Percentiles rank a stretch among this genome's conserved stretches.
Evolutionary conservation across 2,113 vertebrate genomes (phyloP).

Genomic region (Bostrychus sinensis): DNA sequence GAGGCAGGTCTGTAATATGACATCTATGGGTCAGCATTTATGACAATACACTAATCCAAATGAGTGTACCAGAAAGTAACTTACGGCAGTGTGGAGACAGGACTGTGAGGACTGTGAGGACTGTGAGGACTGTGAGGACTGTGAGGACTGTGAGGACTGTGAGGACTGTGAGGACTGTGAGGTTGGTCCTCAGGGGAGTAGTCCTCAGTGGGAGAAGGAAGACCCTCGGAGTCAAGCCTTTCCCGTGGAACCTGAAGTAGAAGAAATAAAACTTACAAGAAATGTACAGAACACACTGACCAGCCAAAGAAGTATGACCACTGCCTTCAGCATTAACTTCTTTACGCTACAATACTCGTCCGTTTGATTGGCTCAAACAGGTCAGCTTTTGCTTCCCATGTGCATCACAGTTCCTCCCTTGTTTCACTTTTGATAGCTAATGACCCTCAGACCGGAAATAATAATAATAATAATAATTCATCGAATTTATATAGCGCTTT

Average conservation of each 20-base stretch:
- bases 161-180: slow-evolving; percentile 49
- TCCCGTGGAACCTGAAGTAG: slow-evolving; percentile 62
- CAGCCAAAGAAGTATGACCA: not conserved
- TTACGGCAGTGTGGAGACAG: slow-evolving; percentile 56
- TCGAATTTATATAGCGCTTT: no score
- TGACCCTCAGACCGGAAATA: no score
- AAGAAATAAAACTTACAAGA: not conserved
- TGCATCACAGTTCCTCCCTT: no score
- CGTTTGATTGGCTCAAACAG: no score
- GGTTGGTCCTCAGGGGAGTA: slow-evolving; percentile 65
- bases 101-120: slow-evolving; percentile 57
- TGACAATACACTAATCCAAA: not conserved
- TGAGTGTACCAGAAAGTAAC: not conserved
- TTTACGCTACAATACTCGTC: no score
- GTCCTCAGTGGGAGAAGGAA: slow-evolving; percentile 70
- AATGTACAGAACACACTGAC: not conserved
- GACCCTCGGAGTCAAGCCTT: slow-evolving; percentile 71
- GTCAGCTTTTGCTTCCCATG: no score
- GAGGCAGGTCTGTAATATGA: slow-evolving; percentile 49
- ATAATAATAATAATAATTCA: no score
- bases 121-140: no score
- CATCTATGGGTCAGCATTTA: not conserved
- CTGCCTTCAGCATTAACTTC: no score
- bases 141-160: no score
- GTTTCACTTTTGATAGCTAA: no score